phyloP scores from a whole-genome alignment of 2,797 vertebrate species.

The Chromis chromis region DNA sequence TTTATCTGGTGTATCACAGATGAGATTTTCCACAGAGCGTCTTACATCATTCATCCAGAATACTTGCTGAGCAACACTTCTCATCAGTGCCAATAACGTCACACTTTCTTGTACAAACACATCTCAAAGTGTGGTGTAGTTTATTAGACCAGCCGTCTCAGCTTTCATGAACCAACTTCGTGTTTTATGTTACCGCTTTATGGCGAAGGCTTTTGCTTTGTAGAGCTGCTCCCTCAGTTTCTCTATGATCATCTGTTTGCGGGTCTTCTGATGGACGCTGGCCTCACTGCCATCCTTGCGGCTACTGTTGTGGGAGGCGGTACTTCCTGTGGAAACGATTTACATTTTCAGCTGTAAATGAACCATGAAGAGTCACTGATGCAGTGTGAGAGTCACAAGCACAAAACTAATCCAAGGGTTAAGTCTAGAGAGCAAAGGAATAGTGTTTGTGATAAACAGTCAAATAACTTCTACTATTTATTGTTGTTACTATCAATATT shows the following conservation, averaged over 20 bases:
- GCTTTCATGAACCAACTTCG: not conserved
- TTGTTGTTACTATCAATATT: not conserved
- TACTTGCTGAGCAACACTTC: slow-evolving; percentile 30
- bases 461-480: not conserved
- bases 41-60: slow-evolving; percentile 36
- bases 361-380: slow-evolving; percentile 17
- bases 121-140: slow-evolving; percentile 2
- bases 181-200: slow-evolving; percentile 86
- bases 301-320: slow-evolving; percentile 92
- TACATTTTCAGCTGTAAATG: slow-evolving; percentile 59
- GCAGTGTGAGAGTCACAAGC: slow-evolving; percentile 4
- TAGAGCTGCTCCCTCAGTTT: slow-evolving; percentile 93
- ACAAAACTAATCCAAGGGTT: not conserved
- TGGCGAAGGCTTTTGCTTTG: slow-evolving; percentile 90
- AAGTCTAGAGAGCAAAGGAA: not conserved
- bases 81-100: slow-evolving; percentile 22
- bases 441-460: not conserved
- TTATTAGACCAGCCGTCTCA: not conserved
- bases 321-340: slow-evolving; percentile 88
- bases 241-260: slow-evolving; percentile 92
- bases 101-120: not conserved
- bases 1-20: slow-evolving; percentile 36
- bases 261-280: slow-evolving; percentile 90
- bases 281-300: slow-evolving; percentile 90
- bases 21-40: slow-evolving; percentile 29